Conservation (phyloP, 53 echinoderm and acorn worm species). For the Paracentrotus lividus region DNA sequence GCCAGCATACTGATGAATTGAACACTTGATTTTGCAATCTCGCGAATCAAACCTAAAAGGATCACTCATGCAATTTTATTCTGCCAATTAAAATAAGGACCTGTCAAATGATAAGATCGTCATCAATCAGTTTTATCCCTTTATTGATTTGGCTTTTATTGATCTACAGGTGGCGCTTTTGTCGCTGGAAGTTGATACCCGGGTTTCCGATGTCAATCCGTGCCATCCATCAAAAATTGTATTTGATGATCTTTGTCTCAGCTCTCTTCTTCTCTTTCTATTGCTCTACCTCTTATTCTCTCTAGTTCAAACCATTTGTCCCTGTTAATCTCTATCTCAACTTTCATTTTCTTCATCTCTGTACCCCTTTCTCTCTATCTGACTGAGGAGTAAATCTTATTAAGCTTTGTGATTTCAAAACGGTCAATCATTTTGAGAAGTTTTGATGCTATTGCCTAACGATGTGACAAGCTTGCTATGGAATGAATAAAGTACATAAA, state of each 20-base stretch:
- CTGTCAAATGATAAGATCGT: slow-evolving; percentile 44
- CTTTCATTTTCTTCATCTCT: too few species aligned
- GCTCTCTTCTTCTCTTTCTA: background rate
- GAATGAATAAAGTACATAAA: too few species aligned
- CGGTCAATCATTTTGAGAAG: background rate
- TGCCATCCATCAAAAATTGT: slow-evolving; percentile 1
- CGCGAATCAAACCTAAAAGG: background rate
- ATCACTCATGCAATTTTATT: slow-evolving; percentile 1
- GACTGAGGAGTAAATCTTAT: background rate
- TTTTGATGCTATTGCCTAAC: too few species aligned
- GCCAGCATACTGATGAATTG: background rate
- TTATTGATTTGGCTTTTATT: slow-evolving; percentile 26
- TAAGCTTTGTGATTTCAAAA: background rate
- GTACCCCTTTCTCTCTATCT: background rate
- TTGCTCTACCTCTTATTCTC: background rate
- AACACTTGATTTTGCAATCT: background rate
- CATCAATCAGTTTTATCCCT: slow-evolving; percentile 49
- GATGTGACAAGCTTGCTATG: too few species aligned
- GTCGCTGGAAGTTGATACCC: background rate
- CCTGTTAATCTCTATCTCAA: too few species aligned
- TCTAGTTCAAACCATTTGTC: background rate
- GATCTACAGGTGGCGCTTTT: slow-evolving; percentile 29
- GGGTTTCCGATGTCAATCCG: background rate
- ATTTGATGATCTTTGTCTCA: background rate
- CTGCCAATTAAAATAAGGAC: background rate